phyloP scores from a whole-genome alignment of 2,113 vertebrate species.

The Bos javanicus region DNA sequence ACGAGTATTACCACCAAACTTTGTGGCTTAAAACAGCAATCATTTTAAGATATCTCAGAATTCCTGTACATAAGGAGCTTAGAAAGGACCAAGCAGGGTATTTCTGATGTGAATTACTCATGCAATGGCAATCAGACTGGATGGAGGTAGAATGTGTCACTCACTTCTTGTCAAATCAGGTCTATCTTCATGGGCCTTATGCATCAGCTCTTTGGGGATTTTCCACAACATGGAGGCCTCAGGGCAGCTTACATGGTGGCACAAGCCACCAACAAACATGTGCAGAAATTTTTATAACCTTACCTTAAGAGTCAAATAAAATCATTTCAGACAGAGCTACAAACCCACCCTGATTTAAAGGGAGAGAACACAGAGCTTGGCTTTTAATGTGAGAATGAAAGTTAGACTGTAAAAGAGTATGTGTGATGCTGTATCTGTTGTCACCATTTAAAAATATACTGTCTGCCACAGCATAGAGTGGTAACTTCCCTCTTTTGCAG shows the following conservation, averaged over 20 bases:
- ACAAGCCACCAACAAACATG: fast-evolving
- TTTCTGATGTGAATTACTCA: background rate
- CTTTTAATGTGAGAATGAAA: background rate
- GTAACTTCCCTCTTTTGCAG: background rate
- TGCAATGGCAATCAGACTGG: background rate
- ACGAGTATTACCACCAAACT: background rate
- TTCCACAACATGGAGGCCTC: background rate
- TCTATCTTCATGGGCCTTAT: background rate
- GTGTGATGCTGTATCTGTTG: too few species aligned
- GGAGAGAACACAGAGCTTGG: background rate
- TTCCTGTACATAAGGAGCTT: background rate
- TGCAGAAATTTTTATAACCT: background rate
- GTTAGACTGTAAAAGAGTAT: fast-evolving
- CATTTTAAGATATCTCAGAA: background rate
- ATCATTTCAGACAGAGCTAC: background rate
- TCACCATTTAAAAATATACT: background rate
- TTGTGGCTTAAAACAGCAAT: background rate
- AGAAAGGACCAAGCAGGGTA: background rate
- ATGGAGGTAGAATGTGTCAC: fast-evolving
- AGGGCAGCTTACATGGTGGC: fast-evolving
- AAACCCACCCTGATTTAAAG: background rate
- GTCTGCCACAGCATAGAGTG: background rate
- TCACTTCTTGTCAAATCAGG: background rate
- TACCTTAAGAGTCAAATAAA: background rate
- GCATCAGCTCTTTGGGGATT: background rate